A percentile compares a stretch with the other conserved stretches of the same genome.
These are phyloP conservation scores for Episyrphus balteatus DNA, from an alignment of 1,140 invertebrate genomes.

Conservation along the genomic window DNA sequence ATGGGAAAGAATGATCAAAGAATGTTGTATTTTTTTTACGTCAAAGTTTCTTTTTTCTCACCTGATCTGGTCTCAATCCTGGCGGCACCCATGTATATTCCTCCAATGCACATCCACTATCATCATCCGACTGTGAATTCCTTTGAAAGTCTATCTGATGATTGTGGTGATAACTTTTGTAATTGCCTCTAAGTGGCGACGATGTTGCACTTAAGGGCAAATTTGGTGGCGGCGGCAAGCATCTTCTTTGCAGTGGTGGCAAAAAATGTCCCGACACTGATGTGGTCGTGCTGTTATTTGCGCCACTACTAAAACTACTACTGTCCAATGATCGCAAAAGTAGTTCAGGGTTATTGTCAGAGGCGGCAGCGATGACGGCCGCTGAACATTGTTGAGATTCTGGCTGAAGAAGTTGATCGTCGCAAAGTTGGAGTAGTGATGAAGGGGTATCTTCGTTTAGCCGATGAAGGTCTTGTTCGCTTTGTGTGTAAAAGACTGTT, in stretches of 20 bases:
- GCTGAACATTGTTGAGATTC: conserved; percentile 11
- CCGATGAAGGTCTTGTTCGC: conserved; percentile 9
- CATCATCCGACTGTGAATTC: conserved; percentile 91
- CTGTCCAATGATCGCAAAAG: too few species aligned
- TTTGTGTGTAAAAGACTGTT: conserved; percentile 34
- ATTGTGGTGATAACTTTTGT: conserved; percentile 27
- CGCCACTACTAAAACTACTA: conserved; percentile 9
- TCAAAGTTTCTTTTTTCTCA: conserved; percentile 34
- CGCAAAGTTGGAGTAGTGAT: too few species aligned
- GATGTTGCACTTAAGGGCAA: conserved; percentile 29
- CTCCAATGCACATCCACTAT: conserved; percentile 91
- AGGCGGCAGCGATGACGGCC: too few species aligned
- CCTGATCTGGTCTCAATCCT: conserved; percentile 90
- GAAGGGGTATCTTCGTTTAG: too few species aligned
- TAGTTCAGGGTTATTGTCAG: too few species aligned
- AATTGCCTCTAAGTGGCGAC: conserved; percentile 26
- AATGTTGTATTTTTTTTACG: too few species aligned
- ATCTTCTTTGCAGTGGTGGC: conserved; percentile 27
- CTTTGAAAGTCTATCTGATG: conserved; percentile 60
- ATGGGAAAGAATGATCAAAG: too few species aligned
- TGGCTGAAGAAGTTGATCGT: conserved; percentile 6
- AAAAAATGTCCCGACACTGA: conserved; percentile 17
- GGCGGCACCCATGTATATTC: conserved; percentile 98
- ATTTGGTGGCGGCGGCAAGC: conserved; percentile 29
- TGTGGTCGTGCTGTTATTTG: conserved; percentile 15